Percentiles rank a stretch among this genome's conserved stretches.
Conservation (phyloP, 2,888 invertebrate species). For the Aleiodes leptofemur region DNA sequence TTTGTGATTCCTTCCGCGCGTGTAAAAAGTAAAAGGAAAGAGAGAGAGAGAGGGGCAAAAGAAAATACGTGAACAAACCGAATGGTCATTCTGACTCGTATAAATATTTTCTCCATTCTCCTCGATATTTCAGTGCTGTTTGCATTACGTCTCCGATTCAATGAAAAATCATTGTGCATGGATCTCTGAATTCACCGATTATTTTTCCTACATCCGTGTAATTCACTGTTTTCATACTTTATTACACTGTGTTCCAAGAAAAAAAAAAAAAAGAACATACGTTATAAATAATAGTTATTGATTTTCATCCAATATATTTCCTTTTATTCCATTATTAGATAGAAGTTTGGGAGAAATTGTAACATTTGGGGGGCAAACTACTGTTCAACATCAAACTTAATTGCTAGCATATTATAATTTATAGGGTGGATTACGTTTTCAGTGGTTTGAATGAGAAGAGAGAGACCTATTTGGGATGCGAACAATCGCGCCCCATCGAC, state of each 20-base stretch:
- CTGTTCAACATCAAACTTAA: conserved; percentile 68
- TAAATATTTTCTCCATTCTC: conserved; percentile 13
- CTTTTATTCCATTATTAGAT: conserved; percentile 1
- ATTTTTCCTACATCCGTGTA: no score
- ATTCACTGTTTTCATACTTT: no score
- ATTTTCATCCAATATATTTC: neutral
- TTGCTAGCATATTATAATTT: conserved; percentile 71
- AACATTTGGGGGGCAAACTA: conserved; percentile 51
- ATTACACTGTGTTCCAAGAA: no score
- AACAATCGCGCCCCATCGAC: conserved; percentile 67
- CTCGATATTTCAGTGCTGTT: no score
- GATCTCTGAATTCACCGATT: no score
- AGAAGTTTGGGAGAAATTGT: neutral
- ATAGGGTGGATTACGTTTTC: conserved; percentile 54
- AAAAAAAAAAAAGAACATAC: no score
- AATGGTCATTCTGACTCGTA: no score
- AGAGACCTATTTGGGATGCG: conserved; percentile 66
- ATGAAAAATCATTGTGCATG: no score
- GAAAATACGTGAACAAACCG: no score
- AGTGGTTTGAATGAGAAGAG: conserved; percentile 63
- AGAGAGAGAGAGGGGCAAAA: no score
- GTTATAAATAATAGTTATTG: neutral
- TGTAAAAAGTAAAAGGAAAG: neutral
- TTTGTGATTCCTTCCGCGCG: conserved; percentile 41
- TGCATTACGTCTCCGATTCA: no score